These are phyloP conservation scores for Creontiades dilutus DNA, from an alignment of 2,888 invertebrate species.

Conservation along the genomic window DNA sequence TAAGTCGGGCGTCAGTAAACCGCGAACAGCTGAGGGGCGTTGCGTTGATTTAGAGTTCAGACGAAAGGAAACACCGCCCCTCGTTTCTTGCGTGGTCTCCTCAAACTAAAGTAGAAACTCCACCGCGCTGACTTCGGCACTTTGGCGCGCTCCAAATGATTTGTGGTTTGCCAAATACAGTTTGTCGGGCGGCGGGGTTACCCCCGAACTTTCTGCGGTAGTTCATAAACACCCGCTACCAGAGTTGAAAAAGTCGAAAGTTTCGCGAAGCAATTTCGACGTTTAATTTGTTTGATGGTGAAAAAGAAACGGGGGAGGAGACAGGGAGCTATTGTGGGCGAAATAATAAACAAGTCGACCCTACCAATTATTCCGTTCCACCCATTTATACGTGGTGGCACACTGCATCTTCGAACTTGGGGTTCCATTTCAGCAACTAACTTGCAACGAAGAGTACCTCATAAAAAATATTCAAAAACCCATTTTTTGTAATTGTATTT, in stretches of 20 bases:
- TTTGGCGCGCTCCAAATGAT: conserved; percentile 2
- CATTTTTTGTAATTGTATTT: too few relatives aligned
- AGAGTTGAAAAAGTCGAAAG: neutral
- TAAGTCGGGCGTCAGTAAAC: neutral
- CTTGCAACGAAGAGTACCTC: too few relatives aligned
- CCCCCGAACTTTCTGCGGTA: neutral
- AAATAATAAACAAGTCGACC: too few relatives aligned
- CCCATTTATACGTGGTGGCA: too few relatives aligned
- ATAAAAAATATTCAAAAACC: too few relatives aligned
- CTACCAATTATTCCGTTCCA: too few relatives aligned
- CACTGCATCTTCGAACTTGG: too few relatives aligned
- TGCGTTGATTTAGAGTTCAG: neutral
- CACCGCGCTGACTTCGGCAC: neutral
- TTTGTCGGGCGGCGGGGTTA: neutral
- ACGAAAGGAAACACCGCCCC: neutral
- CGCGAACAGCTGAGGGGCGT: neutral
- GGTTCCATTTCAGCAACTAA: too few relatives aligned
- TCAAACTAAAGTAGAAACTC: neutral
- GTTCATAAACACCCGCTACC: neutral
- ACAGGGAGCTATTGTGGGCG: too few relatives aligned
- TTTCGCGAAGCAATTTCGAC: neutral
- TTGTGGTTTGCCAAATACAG: neutral
- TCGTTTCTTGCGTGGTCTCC: neutral
- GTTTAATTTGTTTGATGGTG: neutral
- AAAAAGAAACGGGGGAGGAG: neutral